Percentiles rank a stretch among this genome's conserved stretches.
Conservation (phyloP, 2,113 vertebrate genomes). For the Ameiurus melas region DNA sequence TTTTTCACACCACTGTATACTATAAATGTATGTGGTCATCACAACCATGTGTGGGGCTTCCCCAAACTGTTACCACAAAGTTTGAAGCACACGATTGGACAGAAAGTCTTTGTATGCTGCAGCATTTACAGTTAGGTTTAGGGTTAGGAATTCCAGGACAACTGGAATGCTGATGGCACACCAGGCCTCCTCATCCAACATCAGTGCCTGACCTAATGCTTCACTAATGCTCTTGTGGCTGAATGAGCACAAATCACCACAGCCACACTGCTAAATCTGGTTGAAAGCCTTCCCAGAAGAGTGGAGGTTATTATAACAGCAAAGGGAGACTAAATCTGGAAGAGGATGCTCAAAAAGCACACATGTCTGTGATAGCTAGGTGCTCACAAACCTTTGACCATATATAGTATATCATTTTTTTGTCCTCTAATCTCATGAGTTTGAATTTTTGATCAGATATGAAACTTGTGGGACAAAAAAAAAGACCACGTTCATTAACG, state of each 20-base stretch:
- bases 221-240: not conserved
- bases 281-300: not conserved
- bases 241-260: not conserved
- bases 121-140: too few relatives aligned
- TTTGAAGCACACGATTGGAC: not conserved
- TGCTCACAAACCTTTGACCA: not conserved
- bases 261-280: not conserved
- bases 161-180: not conserved
- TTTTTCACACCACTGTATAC: too few relatives aligned
- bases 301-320: not conserved
- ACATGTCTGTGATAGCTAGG: not conserved
- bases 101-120: too few relatives aligned
- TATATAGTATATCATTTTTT: not conserved
- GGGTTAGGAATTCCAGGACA: too few relatives aligned
- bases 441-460: not conserved
- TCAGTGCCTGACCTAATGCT: not conserved
- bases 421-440: too few relatives aligned
- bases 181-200: not conserved
- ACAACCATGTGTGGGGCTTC: not conserved
- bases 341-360: too few relatives aligned
- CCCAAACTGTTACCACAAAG: not conserved
- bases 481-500: too few relatives aligned
- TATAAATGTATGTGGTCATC: not conserved
- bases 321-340: not conserved
- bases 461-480: not conserved